Evolutionary conservation across 2,113 vertebrate genomes (phyloP), one percentile per base, ranked within the genome.

Genomic region (Myrmophylax atrothorax): DNA sequence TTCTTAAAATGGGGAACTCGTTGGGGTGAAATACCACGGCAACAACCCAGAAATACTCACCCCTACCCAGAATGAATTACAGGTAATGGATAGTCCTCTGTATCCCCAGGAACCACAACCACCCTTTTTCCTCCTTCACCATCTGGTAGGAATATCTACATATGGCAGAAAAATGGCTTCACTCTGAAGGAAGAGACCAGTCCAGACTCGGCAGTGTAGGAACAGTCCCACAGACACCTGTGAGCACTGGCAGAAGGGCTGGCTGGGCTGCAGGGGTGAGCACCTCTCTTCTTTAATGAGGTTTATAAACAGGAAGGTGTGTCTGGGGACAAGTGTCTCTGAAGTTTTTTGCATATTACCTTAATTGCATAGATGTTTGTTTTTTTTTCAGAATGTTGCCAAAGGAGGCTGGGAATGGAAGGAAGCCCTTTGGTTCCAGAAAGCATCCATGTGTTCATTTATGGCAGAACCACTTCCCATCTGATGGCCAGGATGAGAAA

Each of bases 41-140:
- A 91, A 28, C 6, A 12, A 69, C 89, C 59, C 42, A 81, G n/a
- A 70, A 81, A 89, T 84, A 91, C 90, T 93, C 90, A 84, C 96
- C 49, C 40, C 66, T 24, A 12, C 42, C 40, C 35, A 59, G 14
- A 55, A 22, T 55, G 74, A 44, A 7, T 29, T 40, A 15, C 58
- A 37, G 70, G 15, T 11, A 29, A 25, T 18, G 13, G 18, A 16
- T 3, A 42, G 33, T 7, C 3, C 3, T 37, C n/a, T 28, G 14
- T 44, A 50, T 18, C 55, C 50, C 69, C 87, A 40, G 77, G 26
- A 89, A 84, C n/a, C 0, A 1, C 11, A 31, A 8, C 40, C 56
- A 20, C 62, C 37, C 14, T 59, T 72, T 60, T 52, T 66, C 47
- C 58, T 66, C 86, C 58, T 81, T 74, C 78, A 33, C 55, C 11